Evolutionary conservation across 1,140 invertebrate genomes (phyloP), one percentile per base, ranked within the genome.

Genomic region (Neuroterus valhalla): DNA sequence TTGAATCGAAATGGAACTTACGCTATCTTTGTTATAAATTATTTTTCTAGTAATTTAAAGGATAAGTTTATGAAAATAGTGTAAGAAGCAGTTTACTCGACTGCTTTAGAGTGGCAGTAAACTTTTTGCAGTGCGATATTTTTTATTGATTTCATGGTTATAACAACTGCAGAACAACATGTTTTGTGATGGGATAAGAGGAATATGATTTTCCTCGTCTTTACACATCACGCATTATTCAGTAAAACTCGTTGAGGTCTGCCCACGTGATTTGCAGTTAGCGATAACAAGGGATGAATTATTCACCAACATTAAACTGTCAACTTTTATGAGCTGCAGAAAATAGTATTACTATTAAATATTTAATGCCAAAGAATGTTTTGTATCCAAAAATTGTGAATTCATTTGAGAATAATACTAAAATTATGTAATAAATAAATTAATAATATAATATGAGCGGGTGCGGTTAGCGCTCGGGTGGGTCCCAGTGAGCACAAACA

Each of bases 241-340:
- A 62, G n/a, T 26, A 62, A 62, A 23, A 62, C 8, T 62, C 31
- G 55, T 62, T 14, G 55, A 15, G 23, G 23, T 62, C 31, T 15
- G 23, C 21, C 55, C 55, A 62, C 31, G 31, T 62, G 15, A 62
- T 62, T 31, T 62, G 11, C 55, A 14, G 31, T 26, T 31, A n/a
- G 23, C 55, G 23, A 62, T 62, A 62, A 31, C 26, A 62, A n/a
- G 55, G 23, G 26, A 31, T 31, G 55, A 62, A 62, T 62, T 62
- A 62, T 62, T 31, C 31, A 62, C 31, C 48, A 50, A 3, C 2
- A 26, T 10, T 3, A 23, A 11, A 62, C 15, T 26, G 5, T 62
- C 14, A 4, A 14, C 55, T 62, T 62, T 62, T 62, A 62, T 15
- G 23, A 26, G 23, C 31, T 23, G 23, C 8, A n/a, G 4, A 38